These are phyloP conservation scores for Microvelia longipes DNA, from an alignment of 1,140 invertebrate species.

Conservation along the genomic window DNA sequence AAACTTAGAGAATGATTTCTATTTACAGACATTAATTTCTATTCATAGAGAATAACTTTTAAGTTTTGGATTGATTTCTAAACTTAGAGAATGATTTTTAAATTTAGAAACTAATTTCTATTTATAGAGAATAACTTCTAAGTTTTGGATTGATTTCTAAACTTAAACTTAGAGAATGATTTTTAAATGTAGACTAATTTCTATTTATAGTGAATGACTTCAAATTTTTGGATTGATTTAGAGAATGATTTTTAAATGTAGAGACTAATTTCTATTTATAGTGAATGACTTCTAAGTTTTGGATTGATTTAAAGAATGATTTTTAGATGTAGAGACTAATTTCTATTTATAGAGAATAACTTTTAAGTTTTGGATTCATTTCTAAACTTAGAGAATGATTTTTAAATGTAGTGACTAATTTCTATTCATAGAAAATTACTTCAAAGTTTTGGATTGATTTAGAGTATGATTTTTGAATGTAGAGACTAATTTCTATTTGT, in stretches of 20 bases:
- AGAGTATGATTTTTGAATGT: no score
- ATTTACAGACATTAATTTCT: not conserved
- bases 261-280: no score
- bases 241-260: no score
- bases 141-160: no score
- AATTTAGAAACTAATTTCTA: not conserved
- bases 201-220: no score
- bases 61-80: no score
- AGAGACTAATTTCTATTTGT: no score
- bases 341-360: not conserved
- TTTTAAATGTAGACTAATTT: no score
- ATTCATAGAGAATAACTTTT: not conserved
- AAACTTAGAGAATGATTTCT: not conserved
- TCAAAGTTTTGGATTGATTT: not conserved
- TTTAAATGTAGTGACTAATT: not conserved
- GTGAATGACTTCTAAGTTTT: not conserved
- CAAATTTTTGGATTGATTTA: no score
- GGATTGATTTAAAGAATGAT: not conserved
- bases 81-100: not conserved
- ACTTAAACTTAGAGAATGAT: no score
- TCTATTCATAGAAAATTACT: not conserved
- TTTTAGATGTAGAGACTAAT: not conserved
- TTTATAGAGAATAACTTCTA: not conserved
- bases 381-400: no score
- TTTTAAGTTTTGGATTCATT: conserved; percentile 1